phyloP scores from a whole-genome alignment of 2,113 vertebrate species.

The Chlorodrepanis virens region DNA sequence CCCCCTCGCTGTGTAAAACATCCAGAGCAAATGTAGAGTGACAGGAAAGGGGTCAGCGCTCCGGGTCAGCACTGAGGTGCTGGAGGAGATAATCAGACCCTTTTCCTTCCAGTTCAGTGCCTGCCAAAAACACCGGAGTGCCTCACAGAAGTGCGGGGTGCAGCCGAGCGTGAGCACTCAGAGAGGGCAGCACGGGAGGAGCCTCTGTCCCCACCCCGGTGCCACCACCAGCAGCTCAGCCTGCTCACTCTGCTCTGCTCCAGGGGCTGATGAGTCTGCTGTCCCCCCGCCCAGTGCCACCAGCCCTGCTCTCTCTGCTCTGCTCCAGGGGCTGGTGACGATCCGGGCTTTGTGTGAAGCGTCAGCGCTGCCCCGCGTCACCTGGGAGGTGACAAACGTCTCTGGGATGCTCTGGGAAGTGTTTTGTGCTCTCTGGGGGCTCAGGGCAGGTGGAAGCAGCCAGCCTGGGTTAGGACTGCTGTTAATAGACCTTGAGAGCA shows the following conservation, averaged over 20 bases:
- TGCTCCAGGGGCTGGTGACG: rapidly evolving
- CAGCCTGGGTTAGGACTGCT: background rate
- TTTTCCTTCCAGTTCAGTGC: slow-evolving; percentile 45
- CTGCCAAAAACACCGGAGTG: background rate
- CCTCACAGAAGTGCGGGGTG: background rate
- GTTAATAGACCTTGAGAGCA: background rate
- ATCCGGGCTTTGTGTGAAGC: rapidly evolving
- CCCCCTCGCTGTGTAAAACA: slow-evolving; percentile 32
- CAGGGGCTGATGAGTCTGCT: rapidly evolving
- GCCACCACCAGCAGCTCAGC: rapidly evolving
- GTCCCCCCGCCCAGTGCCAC: rapidly evolving
- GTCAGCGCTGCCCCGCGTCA: rapidly evolving
- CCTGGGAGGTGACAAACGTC: background rate
- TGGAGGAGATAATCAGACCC: slow-evolving; percentile 61
- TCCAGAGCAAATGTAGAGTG: slow-evolving; percentile 43
- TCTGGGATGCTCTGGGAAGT: background rate
- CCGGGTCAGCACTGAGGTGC: slow-evolving; percentile 34
- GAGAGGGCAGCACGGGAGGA: background rate
- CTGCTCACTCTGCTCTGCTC: rapidly evolving
- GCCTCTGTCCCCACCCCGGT: rapidly evolving
- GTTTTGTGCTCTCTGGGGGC: background rate
- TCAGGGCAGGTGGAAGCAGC: background rate
- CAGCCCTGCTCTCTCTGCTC: rapidly evolving
- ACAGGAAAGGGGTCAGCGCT: slow-evolving; percentile 51
- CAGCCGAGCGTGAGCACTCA: background rate